Percentiles rank a stretch among this genome's conserved stretches.
These are phyloP conservation scores for Muscicapa striata DNA, from an alignment of 2,797 vertebrate genomes.

Conservation along the genomic window DNA sequence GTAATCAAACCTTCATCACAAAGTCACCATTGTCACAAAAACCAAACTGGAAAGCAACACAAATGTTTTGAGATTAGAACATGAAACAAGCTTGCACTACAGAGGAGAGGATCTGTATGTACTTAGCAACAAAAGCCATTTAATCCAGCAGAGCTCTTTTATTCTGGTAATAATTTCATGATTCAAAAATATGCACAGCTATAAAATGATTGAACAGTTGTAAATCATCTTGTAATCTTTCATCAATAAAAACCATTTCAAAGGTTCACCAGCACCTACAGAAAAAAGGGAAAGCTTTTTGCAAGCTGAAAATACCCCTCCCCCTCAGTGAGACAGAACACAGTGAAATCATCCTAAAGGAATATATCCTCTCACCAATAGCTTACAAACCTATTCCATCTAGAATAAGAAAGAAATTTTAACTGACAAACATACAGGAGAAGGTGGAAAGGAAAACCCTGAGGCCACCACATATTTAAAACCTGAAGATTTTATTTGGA, in stretches of 20 bases:
- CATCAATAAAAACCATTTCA: neutral
- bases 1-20: neutral
- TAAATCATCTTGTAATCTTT: neutral
- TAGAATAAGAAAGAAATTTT: neutral
- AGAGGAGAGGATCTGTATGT: neutral
- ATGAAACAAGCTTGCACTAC: neutral
- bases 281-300: neutral
- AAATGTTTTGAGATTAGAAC: neutral
- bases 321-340: fast-evolving
- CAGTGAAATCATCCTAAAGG: neutral
- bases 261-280: neutral
- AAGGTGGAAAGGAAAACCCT: neutral
- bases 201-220: neutral
- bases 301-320: neutral
- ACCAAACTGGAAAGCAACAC: neutral
- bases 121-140: neutral
- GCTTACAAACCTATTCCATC: neutral
- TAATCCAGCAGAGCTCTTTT: neutral
- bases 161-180: neutral
- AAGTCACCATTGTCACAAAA: neutral
- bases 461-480: neutral
- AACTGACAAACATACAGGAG: neutral
- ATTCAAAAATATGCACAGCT: neutral
- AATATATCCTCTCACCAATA: neutral
- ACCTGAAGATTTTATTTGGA: neutral